A percentile compares a stretch with the other conserved stretches of the same genome.
Conservation (phyloP, 2,888 invertebrate species). For the Charanyca ferruginea region DNA sequence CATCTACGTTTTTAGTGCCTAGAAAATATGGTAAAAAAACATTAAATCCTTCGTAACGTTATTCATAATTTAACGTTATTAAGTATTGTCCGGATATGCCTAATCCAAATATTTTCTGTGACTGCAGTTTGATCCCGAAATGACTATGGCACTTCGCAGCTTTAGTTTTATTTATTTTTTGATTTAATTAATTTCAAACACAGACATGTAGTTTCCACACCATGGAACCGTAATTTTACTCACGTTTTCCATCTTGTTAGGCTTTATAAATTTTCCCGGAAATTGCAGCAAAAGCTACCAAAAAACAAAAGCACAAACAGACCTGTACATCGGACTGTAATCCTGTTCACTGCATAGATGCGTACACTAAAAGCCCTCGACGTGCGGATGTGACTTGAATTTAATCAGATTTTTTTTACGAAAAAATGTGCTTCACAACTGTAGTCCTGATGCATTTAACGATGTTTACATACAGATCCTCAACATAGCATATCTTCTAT, state of each 20-base stretch:
- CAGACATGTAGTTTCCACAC: too few relatives aligned
- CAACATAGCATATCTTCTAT: background rate
- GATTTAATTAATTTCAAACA: too few relatives aligned
- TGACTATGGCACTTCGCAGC: too few relatives aligned
- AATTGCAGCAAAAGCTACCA: slow-evolving; percentile 9
- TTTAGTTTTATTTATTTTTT: too few relatives aligned
- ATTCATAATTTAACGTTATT: background rate
- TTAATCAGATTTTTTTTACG: slow-evolving; percentile 42
- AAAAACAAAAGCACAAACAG: slow-evolving; percentile 24
- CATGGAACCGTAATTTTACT: background rate
- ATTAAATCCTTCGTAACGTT: background rate
- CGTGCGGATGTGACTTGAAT: slow-evolving; percentile 47
- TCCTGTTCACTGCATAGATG: slow-evolving; percentile 44
- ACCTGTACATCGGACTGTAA: slow-evolving; percentile 36
- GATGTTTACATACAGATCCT: slow-evolving; percentile 1
- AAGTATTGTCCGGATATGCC: background rate
- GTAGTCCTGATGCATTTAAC: slow-evolving; percentile 31
- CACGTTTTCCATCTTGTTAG: background rate
- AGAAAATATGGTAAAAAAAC: background rate
- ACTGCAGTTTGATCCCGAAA: too few relatives aligned
- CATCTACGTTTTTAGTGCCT: too few relatives aligned
- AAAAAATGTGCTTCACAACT: slow-evolving; percentile 27
- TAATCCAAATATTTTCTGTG: too few relatives aligned
- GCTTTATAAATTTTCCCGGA: slow-evolving; percentile 14
- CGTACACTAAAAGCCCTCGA: slow-evolving; percentile 50